Base-by-base conservation (phyloP, 2,797 vertebrate species). In the Apogon talboti region DNA sequence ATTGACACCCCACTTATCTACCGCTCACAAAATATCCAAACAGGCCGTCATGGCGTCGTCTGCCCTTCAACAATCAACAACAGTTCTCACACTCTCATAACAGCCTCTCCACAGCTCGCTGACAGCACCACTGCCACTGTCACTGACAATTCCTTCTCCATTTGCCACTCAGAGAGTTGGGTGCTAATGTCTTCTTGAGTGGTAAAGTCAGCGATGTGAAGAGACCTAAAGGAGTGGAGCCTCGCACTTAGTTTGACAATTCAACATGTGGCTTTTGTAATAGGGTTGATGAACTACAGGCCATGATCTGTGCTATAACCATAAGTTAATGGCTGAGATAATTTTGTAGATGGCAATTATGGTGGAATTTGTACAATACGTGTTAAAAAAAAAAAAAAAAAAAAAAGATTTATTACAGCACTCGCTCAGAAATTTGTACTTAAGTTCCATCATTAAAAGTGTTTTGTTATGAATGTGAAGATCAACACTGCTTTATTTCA, bases 1-100 rank as follows among this genome's bases (percentile, higher is more conserved):
- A 74, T 57, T 63, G 66, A 59, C 72, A 62, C 81, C 74, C 62
- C 70, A 69, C 73, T 65, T 61, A 73, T 74, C 81, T 57, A 7
- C 33, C n/a, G 2, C 76, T 82, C 71, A 40, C 15, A 4, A 21
- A 54, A 45, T 40, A 64, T 76, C 57, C 66, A 30, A 62, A 79
- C 65, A 53, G 67, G 51, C 75, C 73, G 66, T 52, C 87, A 76
- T 57, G 33, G 35, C 71, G 43, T 62, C 81, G 76, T 87, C 90
- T 87, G 66, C 62, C 75, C 72, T 66, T 71, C 54, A 72, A 48
- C 69, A 62, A 55, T 74, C 68, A 66, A 54, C 60, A 64, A 9
- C 47, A 45, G 66, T 12, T 42, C 66, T 71, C 51, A 82, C 86
- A 88, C 79, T 14, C n/a, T 48, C 67, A 66, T 66, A 67, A 45